Conservation (phyloP, 2,113 vertebrate genomes). For the Sturnira hondurensis region DNA sequence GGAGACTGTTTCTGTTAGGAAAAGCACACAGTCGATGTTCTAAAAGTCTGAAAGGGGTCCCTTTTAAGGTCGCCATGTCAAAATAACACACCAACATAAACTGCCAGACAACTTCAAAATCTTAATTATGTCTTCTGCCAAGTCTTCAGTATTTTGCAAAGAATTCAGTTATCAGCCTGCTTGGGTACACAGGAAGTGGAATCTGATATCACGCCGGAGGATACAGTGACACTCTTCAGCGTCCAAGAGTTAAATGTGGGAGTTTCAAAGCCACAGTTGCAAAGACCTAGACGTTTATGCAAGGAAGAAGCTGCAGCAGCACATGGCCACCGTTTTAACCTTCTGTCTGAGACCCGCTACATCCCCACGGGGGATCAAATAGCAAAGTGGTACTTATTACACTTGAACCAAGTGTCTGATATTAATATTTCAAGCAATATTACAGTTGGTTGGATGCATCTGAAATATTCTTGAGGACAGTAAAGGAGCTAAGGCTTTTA, state of each 20-base stretch:
- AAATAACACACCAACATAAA: background rate
- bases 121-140: conserved; percentile 28
- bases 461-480: background rate
- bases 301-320: background rate
- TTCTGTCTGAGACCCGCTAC: background rate
- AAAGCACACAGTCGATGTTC: background rate
- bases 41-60: background rate
- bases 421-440: background rate
- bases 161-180: conserved; percentile 30
- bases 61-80: conserved; percentile 12
- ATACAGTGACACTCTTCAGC: background rate
- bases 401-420: background rate
- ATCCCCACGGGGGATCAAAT: background rate
- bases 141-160: conserved; percentile 48
- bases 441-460: background rate
- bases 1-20: too few species aligned
- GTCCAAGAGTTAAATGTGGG: conserved; percentile 52
- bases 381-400: background rate
- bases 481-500: background rate
- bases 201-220: background rate
- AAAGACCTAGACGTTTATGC: conserved; percentile 6
- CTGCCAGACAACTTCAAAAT: conserved; percentile 38
- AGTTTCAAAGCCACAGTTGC: conserved; percentile 52
- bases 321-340: background rate
- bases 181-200: conserved; percentile 55